phyloP scores from a whole-genome alignment of 1,140 invertebrate genomes.

The Octopus sinensis region DNA sequence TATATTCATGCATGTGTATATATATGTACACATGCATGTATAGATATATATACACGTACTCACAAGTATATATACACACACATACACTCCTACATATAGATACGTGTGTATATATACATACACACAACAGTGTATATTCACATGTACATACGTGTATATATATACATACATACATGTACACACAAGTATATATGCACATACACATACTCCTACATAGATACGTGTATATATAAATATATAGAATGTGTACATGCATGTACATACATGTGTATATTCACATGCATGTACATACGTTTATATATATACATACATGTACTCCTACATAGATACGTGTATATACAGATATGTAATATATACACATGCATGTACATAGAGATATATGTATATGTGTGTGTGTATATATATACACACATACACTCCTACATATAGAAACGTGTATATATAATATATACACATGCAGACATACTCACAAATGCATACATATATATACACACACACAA shows the following conservation, averaged over 20 bases:
- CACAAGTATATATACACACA: neutral
- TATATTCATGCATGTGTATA: neutral
- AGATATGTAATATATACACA: neutral
- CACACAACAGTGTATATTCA: neutral
- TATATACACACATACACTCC: neutral
- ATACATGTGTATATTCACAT: conserved; percentile 1
- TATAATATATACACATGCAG: neutral
- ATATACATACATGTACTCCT: neutral
- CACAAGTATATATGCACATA: neutral
- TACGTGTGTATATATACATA: neutral
- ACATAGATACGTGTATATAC: neutral
- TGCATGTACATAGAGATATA: neutral
- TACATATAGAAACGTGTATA: neutral
- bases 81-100: neutral
- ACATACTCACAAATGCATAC: neutral
- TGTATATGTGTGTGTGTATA: neutral
- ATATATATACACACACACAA: neutral
- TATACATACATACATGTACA: too few relatives aligned
- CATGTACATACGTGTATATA: neutral
- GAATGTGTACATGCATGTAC: neutral
- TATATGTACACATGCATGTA: neutral
- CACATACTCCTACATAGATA: neutral
- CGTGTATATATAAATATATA: neutral
- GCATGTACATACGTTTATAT: neutral
- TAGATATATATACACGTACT: neutral